Percentiles rank a stretch among this genome's conserved stretches.
Conservation (phyloP, 1,140 invertebrate species). For the Pachyrhynchus sulphureomaculatus region DNA sequence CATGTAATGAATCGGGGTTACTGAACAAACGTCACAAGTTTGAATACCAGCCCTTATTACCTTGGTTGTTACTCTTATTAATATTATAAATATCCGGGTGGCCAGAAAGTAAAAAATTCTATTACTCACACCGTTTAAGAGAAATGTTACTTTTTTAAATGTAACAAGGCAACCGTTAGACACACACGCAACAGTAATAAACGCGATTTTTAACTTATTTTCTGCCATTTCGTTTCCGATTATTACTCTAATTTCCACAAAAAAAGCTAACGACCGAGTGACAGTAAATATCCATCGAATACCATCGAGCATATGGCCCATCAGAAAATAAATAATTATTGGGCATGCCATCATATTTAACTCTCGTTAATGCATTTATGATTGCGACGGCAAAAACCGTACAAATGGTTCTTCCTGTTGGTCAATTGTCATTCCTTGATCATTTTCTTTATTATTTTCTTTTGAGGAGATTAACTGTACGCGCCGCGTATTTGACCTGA, state of each 20-base stretch:
- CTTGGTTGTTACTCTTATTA: too few relatives aligned
- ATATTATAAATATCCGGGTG: too few relatives aligned
- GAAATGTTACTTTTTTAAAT: too few relatives aligned
- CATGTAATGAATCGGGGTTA: too few relatives aligned
- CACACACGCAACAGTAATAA: too few relatives aligned
- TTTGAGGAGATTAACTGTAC: not conserved
- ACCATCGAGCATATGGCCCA: slow-evolving; percentile 20
- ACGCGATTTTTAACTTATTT: too few relatives aligned
- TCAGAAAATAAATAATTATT: slow-evolving; percentile 20
- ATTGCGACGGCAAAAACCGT: slow-evolving; percentile 26
- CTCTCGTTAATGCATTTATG: slow-evolving; percentile 28
- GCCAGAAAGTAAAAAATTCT: too few relatives aligned
- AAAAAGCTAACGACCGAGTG: slow-evolving; percentile 18
- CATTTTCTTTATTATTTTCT: slow-evolving; percentile 20
- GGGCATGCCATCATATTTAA: slow-evolving; percentile 22
- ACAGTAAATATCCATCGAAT: slow-evolving; percentile 11
- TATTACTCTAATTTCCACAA: slow-evolving; percentile 8
- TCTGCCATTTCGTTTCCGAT: not conserved
- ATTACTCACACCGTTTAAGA: too few relatives aligned
- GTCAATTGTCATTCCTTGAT: slow-evolving; percentile 22
- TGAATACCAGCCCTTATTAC: too few relatives aligned
- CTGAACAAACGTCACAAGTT: too few relatives aligned
- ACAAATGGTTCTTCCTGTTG: slow-evolving; percentile 23
- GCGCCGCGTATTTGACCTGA: not conserved
- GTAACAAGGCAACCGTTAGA: too few relatives aligned